Base-by-base conservation (phyloP, 1,140 invertebrate species). In the Drosophila chauvacae region DNA sequence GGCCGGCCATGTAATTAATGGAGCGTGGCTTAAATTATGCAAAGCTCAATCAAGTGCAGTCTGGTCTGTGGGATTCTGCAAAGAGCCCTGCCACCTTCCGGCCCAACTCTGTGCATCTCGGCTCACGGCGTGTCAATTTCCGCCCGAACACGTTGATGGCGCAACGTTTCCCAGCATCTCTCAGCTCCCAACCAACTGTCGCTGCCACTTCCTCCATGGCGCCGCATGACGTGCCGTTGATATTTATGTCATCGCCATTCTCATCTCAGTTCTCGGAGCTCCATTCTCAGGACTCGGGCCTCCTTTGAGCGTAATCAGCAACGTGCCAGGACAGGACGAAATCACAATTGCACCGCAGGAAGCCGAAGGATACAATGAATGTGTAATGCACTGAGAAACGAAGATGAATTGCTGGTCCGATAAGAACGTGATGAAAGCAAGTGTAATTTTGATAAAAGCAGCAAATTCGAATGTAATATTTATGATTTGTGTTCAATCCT, bases 341-440 rank as follows among this genome's bases (percentile, higher is more conserved):
- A 77, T 73, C 64, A 78, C 72, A 80, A 71, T 65, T 56, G 77
- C 80, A 66, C 80, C 77, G 62, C 84, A 87, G 84, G 84, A 87
- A 84, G 84, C 77, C 72, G 58, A 74, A 78, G 84, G 80, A 84
- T 88, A 87, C 84, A 87, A 78, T 88, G 80, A 77, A 64, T 77
- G 73, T 74, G 61, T 26, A 44, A 44, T 37, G 39, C 63, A 70
- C 63, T 68, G 66, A 28, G 23, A 64, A 33, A 7, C 13, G 35
- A 63, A 13, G 20, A 48, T 7, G 44, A 28, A 37, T 47, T 48
- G 9, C 53, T 5, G 53, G 20, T 11, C 13, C 16, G 53, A 16
- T 55, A 23, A 11, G 20, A 39, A 39, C 14, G 53, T n/a, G 18
- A 37, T 6, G 33, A 23, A n/a, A 14, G 7, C 14, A 26, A 23